A percentile compares a stretch with the other conserved stretches of the same genome.
These are phyloP conservation scores for Tyrannus savana DNA, from an alignment of 2,113 vertebrate genomes.

Conservation along the genomic window DNA sequence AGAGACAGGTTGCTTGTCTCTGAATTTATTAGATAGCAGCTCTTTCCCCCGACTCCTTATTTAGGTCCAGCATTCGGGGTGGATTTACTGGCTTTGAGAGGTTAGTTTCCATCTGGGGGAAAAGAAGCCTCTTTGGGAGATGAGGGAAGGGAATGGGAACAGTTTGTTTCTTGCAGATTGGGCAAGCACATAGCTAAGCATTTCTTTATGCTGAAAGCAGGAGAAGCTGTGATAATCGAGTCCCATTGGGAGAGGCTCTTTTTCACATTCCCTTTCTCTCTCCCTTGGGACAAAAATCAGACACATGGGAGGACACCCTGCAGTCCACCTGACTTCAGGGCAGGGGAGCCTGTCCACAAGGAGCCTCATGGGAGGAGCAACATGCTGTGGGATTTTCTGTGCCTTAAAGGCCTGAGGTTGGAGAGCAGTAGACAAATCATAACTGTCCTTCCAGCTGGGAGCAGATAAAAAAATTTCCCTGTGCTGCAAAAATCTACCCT, in stretches of 20 bases:
- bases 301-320: background rate
- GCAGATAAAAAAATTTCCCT: background rate
- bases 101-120: background rate
- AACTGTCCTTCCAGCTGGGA: background rate
- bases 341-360: background rate
- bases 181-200: background rate
- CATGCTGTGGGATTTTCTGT: background rate
- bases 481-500: background rate
- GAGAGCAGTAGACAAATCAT: background rate
- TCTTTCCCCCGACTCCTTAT: background rate
- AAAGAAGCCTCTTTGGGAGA: background rate
- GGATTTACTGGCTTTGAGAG: background rate
- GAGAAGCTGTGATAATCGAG: background rate
- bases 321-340: background rate
- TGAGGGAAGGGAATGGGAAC: background rate
- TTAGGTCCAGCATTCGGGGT: background rate
- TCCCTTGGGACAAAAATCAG: background rate
- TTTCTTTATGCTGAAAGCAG: background rate
- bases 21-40: background rate
- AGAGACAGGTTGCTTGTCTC: background rate
- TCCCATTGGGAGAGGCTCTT: background rate
- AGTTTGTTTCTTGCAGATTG: background rate
- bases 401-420: background rate
- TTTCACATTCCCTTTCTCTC: background rate
- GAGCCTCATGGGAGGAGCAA: background rate